phyloP scores from a whole-genome alignment of 2,888 invertebrate species.

The Callyntrura guangdongensis region DNA sequence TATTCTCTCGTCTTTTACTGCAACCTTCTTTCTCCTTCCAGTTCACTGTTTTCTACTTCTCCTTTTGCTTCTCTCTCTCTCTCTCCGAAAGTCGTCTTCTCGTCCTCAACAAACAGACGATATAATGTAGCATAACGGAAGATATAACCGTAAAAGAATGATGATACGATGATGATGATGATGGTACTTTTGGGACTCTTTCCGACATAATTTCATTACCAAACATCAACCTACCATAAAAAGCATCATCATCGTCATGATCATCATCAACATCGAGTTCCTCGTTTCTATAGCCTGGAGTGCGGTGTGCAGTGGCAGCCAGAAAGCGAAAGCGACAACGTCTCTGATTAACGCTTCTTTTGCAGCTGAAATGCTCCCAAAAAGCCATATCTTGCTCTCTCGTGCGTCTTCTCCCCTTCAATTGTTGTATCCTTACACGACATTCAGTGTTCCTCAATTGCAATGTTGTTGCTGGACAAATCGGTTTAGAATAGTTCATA shows the following conservation, averaged over 20 bases:
- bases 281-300: neutral
- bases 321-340: too few species aligned
- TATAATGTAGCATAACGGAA: conserved; percentile 25
- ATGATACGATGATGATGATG: conserved; percentile 63
- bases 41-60: neutral
- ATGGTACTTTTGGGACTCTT: conserved; percentile 75
- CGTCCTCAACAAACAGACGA: neutral
- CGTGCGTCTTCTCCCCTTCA: neutral
- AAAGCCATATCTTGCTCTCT: neutral
- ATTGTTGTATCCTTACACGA: neutral
- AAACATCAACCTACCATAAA: conserved; percentile 62
- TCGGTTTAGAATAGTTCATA: neutral
- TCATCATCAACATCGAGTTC: conserved; percentile 31
- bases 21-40: neutral
- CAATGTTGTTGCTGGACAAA: neutral
- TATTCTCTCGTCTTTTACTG: conserved; percentile 12
- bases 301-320: too few species aligned
- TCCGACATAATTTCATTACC: conserved; percentile 73
- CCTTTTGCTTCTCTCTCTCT: neutral
- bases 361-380: conserved; percentile 2
- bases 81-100: neutral
- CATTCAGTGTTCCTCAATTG: neutral
- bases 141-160: conserved; percentile 56
- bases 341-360: neutral
- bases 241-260: conserved; percentile 26